Percentiles rank a stretch among this genome's conserved stretches.
Conservation (phyloP, 2,888 invertebrate species). For the Eilema sororculum region DNA sequence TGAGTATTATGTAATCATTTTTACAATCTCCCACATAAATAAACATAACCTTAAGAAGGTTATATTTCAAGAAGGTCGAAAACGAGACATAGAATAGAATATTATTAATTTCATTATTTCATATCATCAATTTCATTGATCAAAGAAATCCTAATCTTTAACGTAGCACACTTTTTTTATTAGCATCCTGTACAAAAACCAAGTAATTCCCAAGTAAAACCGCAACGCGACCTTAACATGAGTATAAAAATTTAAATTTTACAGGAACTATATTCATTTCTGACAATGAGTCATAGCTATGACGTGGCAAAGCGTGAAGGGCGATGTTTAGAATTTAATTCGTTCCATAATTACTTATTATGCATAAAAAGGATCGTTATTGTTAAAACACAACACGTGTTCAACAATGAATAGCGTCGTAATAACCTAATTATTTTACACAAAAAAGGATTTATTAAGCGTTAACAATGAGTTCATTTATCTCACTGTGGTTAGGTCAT, state of each 20-base stretch:
- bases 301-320: conserved; percentile 31
- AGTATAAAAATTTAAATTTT: conserved; percentile 20
- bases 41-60: conserved; percentile 6
- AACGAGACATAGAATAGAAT: neutral
- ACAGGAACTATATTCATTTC: conserved; percentile 34
- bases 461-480: conserved; percentile 10
- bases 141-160: neutral
- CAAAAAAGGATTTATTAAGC: conserved; percentile 24
- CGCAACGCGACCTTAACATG: conserved; percentile 33
- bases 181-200: neutral
- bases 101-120: neutral
- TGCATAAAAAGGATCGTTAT: conserved; percentile 12
- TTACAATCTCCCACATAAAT: conserved; percentile 18
- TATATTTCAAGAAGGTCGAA: neutral
- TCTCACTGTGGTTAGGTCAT: conserved; percentile 28
- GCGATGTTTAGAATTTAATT: conserved; percentile 32
- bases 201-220: neutral
- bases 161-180: neutral
- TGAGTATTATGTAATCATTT: conserved; percentile 21
- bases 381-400: conserved; percentile 1
- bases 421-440: conserved; percentile 22
- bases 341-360: conserved; percentile 24
- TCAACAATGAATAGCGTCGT: conserved; percentile 12
- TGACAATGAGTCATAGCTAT: conserved; percentile 27
- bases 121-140: neutral